These are phyloP conservation scores for Aegithalos caudatus DNA, from an alignment of 2,113 vertebrate species.

Conservation along the genomic window DNA sequence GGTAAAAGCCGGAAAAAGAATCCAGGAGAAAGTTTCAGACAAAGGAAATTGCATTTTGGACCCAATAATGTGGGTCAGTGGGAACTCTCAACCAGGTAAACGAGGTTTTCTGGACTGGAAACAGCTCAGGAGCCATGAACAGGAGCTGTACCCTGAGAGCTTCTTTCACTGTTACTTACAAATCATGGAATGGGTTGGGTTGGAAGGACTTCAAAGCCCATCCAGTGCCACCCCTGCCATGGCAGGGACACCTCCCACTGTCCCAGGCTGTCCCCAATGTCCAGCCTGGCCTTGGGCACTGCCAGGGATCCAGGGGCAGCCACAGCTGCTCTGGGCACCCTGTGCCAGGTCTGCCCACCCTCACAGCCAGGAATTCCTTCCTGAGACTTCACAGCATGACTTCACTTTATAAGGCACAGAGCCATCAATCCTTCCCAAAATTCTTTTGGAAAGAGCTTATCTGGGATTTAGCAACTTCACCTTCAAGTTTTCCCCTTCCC, in stretches of 20 bases:
- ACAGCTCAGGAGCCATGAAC: background rate
- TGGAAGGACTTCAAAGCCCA: background rate
- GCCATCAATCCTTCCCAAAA: background rate
- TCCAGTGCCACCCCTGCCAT: background rate
- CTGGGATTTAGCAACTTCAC: background rate
- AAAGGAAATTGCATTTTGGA: background rate
- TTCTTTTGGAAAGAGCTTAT: background rate
- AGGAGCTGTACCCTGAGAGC: background rate
- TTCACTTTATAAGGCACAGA: background rate
- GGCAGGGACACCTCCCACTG: background rate
- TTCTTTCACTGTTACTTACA: background rate
- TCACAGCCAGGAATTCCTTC: background rate
- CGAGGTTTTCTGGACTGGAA: background rate
- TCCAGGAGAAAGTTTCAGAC: background rate
- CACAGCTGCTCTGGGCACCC: background rate
- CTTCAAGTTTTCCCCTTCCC: background rate
- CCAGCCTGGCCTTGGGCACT: background rate
- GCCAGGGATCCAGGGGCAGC: background rate
- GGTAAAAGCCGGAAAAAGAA: background rate
- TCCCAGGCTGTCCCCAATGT: background rate
- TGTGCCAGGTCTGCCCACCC: background rate
- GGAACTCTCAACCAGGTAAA: background rate
- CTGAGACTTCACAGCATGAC: background rate
- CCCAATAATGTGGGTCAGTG: background rate
- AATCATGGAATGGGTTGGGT: background rate